Conservation (phyloP, 2,797 vertebrate genomes). For the Streptopelia turtur region DNA sequence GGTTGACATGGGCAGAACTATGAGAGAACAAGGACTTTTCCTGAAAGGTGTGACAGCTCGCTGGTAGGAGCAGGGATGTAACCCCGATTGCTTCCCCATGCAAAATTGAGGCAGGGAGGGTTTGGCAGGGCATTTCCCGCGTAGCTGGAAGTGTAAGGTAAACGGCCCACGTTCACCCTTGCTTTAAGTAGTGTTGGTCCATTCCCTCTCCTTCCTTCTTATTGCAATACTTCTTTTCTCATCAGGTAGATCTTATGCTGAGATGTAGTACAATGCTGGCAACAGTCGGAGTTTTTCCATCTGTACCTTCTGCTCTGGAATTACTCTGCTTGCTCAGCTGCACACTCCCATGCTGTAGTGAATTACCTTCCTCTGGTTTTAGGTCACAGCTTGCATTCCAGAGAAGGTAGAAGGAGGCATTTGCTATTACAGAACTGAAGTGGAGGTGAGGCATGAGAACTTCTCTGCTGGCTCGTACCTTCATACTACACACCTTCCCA, state of each 20-base stretch:
- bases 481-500: neutral
- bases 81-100: neutral
- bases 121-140: neutral
- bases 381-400: neutral
- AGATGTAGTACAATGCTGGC: neutral
- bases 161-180: rapidly evolving
- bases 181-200: neutral
- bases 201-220: neutral
- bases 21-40: neutral
- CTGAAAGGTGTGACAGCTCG: neutral
- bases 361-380: neutral
- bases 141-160: neutral
- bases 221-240: neutral
- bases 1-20: neutral
- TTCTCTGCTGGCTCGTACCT: neutral
- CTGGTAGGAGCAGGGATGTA: neutral
- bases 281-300: neutral
- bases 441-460: neutral
- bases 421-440: neutral
- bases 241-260: neutral
- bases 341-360: neutral
- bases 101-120: neutral
- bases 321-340: neutral
- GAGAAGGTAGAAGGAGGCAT: neutral
- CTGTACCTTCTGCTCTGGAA: neutral